Conservation (phyloP, 2,113 vertebrate species). For the Diglossa brunneiventris region DNA sequence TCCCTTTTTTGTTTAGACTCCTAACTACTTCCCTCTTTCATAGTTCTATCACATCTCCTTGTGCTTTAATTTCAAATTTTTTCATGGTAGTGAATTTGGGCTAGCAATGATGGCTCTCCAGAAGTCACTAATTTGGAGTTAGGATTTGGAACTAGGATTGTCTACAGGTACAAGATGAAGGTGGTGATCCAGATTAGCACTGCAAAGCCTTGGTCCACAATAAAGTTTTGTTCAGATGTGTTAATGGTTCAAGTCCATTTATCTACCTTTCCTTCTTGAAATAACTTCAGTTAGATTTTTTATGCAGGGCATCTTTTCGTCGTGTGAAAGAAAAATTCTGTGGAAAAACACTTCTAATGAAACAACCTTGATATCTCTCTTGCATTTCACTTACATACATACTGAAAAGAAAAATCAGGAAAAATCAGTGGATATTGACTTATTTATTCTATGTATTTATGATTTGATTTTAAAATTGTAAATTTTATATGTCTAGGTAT, state of each 20-base stretch:
- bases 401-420: background rate
- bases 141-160: background rate
- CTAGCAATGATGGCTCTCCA: background rate
- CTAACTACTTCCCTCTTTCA: background rate
- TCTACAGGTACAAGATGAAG: background rate
- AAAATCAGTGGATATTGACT: background rate
- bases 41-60: background rate
- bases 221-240: background rate
- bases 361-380: background rate
- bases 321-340: background rate
- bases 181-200: background rate
- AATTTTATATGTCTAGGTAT: background rate
- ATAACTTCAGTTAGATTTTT: background rate
- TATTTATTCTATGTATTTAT: background rate
- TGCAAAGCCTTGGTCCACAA: background rate
- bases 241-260: background rate
- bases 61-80: background rate
- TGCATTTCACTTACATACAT: no score
- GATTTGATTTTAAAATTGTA: background rate
- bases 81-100: background rate
- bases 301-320: background rate
- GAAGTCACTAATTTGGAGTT: background rate
- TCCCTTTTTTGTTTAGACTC: background rate
- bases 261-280: background rate
- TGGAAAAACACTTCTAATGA: background rate